Conservation (phyloP, 2,113 vertebrate genomes). For the Hippocampus guttulatus region DNA sequence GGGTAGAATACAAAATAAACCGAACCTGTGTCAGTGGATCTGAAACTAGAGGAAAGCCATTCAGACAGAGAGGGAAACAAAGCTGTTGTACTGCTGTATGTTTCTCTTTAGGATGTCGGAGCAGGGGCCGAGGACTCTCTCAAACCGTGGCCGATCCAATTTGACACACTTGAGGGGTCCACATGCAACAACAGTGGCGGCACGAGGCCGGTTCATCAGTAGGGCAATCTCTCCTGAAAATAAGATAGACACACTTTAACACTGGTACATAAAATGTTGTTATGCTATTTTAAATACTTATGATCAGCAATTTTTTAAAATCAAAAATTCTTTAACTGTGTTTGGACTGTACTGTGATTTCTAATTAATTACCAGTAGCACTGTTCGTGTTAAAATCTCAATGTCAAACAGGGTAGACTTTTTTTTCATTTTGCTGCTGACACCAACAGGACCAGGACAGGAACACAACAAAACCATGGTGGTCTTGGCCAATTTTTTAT, state of each 20-base stretch:
- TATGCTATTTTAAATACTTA: no score
- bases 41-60: not conserved
- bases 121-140: constrained; percentile 93
- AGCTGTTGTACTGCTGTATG: constrained; percentile 99
- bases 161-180: constrained; percentile 97
- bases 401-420: no score
- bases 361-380: no score
- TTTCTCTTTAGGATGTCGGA: constrained; percentile 97
- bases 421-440: no score
- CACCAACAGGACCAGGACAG: no score
- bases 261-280: not conserved
- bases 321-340: no score
- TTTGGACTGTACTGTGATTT: no score
- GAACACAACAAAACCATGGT: no score
- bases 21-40: not conserved
- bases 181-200: constrained; percentile 95
- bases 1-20: not conserved
- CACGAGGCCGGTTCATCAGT: constrained; percentile 96
- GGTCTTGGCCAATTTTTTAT: no score
- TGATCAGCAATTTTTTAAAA: no score
- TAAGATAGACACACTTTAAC: not conserved
- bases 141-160: constrained; percentile 93
- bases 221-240: constrained; percentile 89
- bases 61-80: constrained; percentile 98
- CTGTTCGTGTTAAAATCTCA: no score